Percentiles rank a stretch among this genome's conserved stretches.
These are phyloP conservation scores for Corvus cornix DNA, from an alignment of 2,113 vertebrate genomes.

Conservation along the genomic window DNA sequence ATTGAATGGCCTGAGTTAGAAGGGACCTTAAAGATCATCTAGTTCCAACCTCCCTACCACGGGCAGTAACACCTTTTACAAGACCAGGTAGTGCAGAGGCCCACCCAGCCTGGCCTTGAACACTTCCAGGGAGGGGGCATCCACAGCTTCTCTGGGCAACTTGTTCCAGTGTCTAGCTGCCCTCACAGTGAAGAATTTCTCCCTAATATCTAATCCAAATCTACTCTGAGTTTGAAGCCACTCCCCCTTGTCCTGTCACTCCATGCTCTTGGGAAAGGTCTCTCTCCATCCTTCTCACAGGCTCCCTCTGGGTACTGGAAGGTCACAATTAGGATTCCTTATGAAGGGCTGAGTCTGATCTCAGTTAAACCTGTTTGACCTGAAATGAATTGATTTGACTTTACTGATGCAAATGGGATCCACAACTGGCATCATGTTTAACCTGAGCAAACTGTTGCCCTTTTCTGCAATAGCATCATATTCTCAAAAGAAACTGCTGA, in stretches of 20 bases:
- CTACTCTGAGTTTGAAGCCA: not conserved
- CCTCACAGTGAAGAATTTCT: not conserved
- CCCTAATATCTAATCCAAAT: not conserved
- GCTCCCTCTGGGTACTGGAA: not conserved
- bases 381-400: not conserved
- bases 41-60: not conserved
- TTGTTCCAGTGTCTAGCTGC: no score
- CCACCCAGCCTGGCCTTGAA: not conserved
- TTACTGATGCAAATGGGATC: not conserved
- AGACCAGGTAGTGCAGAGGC: not conserved
- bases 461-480: not conserved
- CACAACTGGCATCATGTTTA: not conserved
- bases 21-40: not conserved
- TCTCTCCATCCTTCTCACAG: not conserved
- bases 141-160: not conserved
- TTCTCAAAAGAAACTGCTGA: not conserved
- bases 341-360: not conserved
- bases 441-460: not conserved
- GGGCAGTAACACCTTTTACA: not conserved
- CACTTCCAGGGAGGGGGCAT: not conserved
- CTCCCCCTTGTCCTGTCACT: not conserved
- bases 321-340: not conserved
- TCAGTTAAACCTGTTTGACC: not conserved
- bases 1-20: not conserved
- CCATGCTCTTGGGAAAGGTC: not conserved